Percentiles rank a stretch among this genome's conserved stretches.
Conservation (phyloP, 2,797 vertebrate species). For the Crocodylus rhombifer region DNA sequence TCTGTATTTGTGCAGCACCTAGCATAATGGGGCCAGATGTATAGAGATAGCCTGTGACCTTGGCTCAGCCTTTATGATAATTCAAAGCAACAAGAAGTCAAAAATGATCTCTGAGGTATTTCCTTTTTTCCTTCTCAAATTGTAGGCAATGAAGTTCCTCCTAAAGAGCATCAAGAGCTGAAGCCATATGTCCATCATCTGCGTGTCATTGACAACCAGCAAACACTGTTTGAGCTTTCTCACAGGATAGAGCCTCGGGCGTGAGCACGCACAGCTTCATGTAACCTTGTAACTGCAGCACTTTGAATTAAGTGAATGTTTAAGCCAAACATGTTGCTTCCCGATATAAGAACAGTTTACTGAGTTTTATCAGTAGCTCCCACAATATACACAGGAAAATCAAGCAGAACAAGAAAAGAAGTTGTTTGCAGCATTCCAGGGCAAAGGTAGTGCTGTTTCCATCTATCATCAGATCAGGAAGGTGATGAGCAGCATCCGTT, state of each 20-base stretch:
- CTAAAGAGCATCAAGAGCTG: slow-evolving; percentile 92
- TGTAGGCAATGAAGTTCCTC: slow-evolving; percentile 87
- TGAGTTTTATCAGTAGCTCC: slow-evolving; percentile 87
- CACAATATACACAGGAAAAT: slow-evolving; percentile 52
- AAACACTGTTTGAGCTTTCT: slow-evolving; percentile 96
- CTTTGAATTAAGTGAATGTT: slow-evolving; percentile 75
- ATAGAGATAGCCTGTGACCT: background rate
- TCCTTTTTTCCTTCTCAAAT: slow-evolving; percentile 39
- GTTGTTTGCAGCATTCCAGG: slow-evolving; percentile 29
- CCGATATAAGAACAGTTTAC: slow-evolving; percentile 75
- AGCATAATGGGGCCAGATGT: background rate
- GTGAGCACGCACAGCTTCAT: slow-evolving; percentile 75
- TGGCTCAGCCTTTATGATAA: background rate
- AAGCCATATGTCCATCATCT: slow-evolving; percentile 90
- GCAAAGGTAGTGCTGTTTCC: background rate
- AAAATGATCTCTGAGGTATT: background rate
- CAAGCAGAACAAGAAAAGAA: slow-evolving; percentile 53
- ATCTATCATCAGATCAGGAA: background rate
- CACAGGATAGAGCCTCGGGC: slow-evolving; percentile 93
- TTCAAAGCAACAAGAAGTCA: background rate
- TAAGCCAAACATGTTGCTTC: slow-evolving; percentile 79
- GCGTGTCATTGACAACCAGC: slow-evolving; percentile 97
- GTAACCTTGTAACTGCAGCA: slow-evolving; percentile 68
- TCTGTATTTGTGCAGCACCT: background rate
- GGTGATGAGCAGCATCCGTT: background rate